phyloP scores from a whole-genome alignment of 92 coral and sea anemone genomes.

The Parazoanthus swiftii region DNA sequence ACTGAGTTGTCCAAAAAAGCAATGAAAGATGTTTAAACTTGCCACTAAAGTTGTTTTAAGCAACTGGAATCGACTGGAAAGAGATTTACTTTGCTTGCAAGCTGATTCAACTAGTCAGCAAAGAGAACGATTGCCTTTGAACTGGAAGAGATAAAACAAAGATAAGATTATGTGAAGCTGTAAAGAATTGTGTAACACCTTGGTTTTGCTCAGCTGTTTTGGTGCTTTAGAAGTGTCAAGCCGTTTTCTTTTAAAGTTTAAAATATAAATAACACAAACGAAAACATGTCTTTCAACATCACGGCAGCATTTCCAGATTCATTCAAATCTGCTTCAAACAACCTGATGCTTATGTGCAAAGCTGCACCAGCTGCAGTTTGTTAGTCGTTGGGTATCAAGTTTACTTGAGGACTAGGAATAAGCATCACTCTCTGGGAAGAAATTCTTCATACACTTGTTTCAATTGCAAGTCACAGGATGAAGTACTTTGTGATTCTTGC shows the following conservation, averaged over 20 bases:
- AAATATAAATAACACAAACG: not conserved
- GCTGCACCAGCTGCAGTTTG: not conserved
- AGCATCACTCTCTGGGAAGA: not conserved
- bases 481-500: not conserved
- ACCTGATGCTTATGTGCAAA: not conserved
- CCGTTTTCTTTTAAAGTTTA: not conserved
- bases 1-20: too few relatives aligned
- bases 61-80: not conserved
- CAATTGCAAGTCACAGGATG: not conserved
- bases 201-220: not conserved
- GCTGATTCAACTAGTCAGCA: not conserved
- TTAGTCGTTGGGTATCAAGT: not conserved
- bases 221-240: not conserved
- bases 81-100: not conserved
- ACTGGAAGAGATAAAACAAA: not conserved
- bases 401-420: not conserved
- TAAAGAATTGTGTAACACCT: not conserved
- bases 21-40: not conserved
- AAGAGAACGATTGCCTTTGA: not conserved
- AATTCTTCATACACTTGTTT: not conserved
- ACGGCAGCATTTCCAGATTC: not conserved
- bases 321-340: not conserved
- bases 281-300: not conserved
- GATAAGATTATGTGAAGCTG: not conserved
- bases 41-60: not conserved